Evolutionary conservation across 2,113 vertebrate genomes (phyloP).

Genomic region (Brachypteracias leptosomus): DNA sequence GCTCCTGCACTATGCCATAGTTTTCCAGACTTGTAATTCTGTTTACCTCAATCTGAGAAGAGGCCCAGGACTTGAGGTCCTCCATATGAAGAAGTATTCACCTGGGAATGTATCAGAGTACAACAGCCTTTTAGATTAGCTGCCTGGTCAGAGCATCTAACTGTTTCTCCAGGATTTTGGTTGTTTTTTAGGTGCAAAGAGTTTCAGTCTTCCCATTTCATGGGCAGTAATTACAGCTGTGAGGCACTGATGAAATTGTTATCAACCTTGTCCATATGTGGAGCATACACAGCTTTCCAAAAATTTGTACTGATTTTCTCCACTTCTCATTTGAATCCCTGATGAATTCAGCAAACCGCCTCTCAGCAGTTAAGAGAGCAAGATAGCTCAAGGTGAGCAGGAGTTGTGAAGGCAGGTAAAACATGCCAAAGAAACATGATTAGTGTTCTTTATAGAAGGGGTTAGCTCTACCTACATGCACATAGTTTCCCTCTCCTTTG

Average conservation of each 20-base stretch:
- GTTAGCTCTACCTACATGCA: not conserved
- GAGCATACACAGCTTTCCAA: not conserved
- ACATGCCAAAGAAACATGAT: fast-evolving
- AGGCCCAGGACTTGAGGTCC: not conserved
- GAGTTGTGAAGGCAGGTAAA: not conserved
- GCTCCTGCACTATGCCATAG: not conserved
- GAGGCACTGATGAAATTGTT: not conserved
- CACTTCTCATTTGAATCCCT: not conserved
- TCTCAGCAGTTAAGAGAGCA: not conserved
- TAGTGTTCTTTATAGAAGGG: not conserved
- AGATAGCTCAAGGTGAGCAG: not conserved
- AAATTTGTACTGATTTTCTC: not conserved
- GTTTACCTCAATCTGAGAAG: not conserved
- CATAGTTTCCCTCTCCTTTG: not conserved
- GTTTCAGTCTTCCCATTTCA: not conserved
- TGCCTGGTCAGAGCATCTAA: not conserved
- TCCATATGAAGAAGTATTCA: not conserved
- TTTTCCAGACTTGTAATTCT: not conserved
- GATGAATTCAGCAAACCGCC: not conserved
- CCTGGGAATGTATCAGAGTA: not conserved
- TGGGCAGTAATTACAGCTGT: not conserved
- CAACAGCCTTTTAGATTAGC: not conserved
- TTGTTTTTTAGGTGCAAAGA: not conserved
- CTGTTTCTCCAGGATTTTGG: not conserved
- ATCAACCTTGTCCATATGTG: not conserved